A percentile compares a stretch with the other conserved stretches of the same genome.
These are phyloP conservation scores for Kradibia gibbosae DNA, from an alignment of 1,140 invertebrate species.

Conservation along the genomic window DNA sequence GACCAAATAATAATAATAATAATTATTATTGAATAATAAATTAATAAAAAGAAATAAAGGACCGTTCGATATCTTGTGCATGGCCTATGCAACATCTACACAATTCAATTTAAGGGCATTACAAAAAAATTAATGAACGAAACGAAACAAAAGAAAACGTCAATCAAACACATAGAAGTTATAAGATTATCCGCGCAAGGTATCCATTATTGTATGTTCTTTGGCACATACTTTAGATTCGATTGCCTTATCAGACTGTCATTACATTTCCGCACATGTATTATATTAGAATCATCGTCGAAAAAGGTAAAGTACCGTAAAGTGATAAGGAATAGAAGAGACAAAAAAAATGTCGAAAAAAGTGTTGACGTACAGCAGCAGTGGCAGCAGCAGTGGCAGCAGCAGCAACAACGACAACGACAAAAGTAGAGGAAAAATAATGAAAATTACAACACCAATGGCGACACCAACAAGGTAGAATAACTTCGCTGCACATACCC, in stretches of 20 bases:
- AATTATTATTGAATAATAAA: slow-evolving; percentile 20
- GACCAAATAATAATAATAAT: slow-evolving; percentile 25
- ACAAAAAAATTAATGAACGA: slow-evolving; percentile 26
- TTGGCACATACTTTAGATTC: neutral
- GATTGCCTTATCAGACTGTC: slow-evolving; percentile 30
- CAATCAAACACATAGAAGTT: neutral
- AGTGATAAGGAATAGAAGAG: neutral
- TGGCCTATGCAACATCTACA: neutral
- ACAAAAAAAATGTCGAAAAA: neutral
- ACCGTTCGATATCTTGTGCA: neutral
- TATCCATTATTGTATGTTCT: neutral
- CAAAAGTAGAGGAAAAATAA: slow-evolving; percentile 50
- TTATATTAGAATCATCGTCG: slow-evolving; percentile 59
- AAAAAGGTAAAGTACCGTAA: neutral
- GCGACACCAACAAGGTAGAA: slow-evolving; percentile 72
- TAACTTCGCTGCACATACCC: slow-evolving; percentile 71
- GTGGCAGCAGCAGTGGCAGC: slow-evolving; percentile 45
- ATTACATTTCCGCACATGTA: slow-evolving; percentile 44
- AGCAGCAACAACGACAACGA: slow-evolving; percentile 69
- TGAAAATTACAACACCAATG: slow-evolving; percentile 71
- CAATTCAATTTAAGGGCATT: slow-evolving; percentile 3
- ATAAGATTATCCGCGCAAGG: slow-evolving; percentile 5
- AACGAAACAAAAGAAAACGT: slow-evolving; percentile 19
- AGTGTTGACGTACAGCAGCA: neutral
- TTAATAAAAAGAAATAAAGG: neutral